Evolutionary conservation across 2,113 vertebrate species (phyloP).

Genomic region (Gracilinanus agilis): DNA sequence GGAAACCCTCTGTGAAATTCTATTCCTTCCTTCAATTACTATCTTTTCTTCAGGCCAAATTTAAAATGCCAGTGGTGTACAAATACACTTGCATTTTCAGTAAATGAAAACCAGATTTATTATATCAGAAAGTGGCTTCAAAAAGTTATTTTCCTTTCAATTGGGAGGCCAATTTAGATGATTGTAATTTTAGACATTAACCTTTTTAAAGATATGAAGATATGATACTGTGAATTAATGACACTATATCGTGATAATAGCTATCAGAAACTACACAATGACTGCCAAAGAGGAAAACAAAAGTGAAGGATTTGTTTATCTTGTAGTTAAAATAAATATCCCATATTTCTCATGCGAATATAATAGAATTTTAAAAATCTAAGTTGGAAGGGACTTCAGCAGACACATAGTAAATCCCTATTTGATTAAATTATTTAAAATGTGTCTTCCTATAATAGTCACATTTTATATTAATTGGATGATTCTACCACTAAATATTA

Average conservation of each 20-base stretch:
- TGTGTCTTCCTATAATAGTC: constrained; percentile 46
- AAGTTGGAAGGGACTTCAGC: background rate
- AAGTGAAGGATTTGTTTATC: constrained; percentile 63
- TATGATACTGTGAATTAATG: constrained; percentile 71
- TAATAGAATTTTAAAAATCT: background rate
- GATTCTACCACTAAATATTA: constrained; percentile 54
- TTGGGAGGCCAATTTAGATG: constrained; percentile 50
- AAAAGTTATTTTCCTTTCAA: constrained; percentile 34
- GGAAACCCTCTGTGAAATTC: constrained; percentile 69
- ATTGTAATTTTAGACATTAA: constrained; percentile 46
- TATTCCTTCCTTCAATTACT: constrained; percentile 72
- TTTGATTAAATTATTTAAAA: constrained; percentile 52
- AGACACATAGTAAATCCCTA: too few relatives aligned
- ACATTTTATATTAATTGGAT: constrained; percentile 62
- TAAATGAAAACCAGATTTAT: constrained; percentile 56
- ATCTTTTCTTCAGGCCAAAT: constrained; percentile 68
- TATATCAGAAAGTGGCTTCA: constrained; percentile 17
- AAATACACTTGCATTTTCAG: constrained; percentile 61
- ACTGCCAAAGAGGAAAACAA: constrained; percentile 63
- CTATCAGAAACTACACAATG: constrained; percentile 70
- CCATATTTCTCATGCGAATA: constrained; percentile 50
- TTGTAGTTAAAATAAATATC: constrained; percentile 73
- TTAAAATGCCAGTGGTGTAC: constrained; percentile 54
- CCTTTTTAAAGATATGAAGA: constrained; percentile 49
- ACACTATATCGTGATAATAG: constrained; percentile 50